A percentile compares a stretch with the other conserved stretches of the same genome.
Conservation (phyloP, 92 coral and sea anemone genomes). For the Zoanthus sansibaricus region DNA sequence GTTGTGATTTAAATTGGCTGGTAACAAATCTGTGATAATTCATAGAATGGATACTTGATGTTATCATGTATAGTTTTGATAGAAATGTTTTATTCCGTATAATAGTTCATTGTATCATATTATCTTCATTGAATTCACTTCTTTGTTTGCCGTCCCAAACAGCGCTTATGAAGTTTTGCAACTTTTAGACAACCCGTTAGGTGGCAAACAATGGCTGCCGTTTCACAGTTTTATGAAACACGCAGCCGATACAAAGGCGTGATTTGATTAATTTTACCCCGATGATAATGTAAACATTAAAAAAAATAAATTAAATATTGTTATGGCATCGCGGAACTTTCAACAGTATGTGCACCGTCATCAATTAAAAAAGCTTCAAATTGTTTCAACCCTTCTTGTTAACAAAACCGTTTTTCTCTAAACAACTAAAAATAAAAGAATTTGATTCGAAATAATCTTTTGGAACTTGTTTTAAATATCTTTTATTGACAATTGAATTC, state of each 20-base stretch:
- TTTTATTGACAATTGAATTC: background rate
- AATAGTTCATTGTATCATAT: slow-evolving; percentile 6
- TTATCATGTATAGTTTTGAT: slow-evolving; percentile 10
- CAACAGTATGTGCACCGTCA: background rate
- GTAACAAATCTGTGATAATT: background rate
- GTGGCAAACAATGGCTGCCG: slow-evolving; percentile 10
- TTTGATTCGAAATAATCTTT: background rate
- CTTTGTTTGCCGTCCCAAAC: slow-evolving; percentile 8
- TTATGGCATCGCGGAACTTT: background rate
- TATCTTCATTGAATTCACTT: background rate
- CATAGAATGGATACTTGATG: background rate
- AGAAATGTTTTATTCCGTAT: slow-evolving; percentile 19
- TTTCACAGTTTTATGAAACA: slow-evolving; percentile 40
- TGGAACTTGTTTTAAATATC: background rate
- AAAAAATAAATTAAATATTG: slow-evolving; percentile 31
- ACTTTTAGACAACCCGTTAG: slow-evolving; percentile 27
- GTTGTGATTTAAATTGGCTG: background rate
- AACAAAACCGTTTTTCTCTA: background rate
- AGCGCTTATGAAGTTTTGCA: slow-evolving; percentile 28
- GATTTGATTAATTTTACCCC: slow-evolving; percentile 42
- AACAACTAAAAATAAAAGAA: background rate
- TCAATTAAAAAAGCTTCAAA: background rate
- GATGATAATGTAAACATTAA: slow-evolving; percentile 34
- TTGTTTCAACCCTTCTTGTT: background rate
- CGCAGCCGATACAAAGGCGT: slow-evolving; percentile 32